Evolutionary conservation across 2,797 vertebrate species (phyloP), one percentile per base, ranked within the genome.

Genomic region (Botia almorhae): DNA sequence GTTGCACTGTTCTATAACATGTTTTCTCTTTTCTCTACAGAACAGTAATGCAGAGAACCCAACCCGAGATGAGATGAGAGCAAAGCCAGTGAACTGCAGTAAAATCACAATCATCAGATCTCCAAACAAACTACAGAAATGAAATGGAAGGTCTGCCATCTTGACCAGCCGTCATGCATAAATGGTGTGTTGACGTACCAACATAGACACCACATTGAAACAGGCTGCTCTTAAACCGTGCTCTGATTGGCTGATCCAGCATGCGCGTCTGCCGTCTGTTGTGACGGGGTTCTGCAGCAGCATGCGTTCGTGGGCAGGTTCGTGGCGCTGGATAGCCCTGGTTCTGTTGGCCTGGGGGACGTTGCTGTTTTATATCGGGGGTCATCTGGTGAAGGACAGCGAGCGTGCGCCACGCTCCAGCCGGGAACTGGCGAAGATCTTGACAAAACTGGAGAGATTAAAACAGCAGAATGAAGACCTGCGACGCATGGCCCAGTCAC

Each of bases 271-370:
- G 29, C 19, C 21, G 26, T 67, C 29, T 6, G 70, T 78, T 65
- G 61, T 82, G 81, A 82, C 81, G 13, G 53, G 36, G 26, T 60
- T 50, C 63, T 56, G 81, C 63, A 87, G 93, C 92, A 97, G 94
- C 92, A 99, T 98, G 97, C 96, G 97, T 92, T 95, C 97, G 94
- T 99, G 98, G 98, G 95, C 96, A 84, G 96, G 96, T 87, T 98
- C 98, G 87, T 99, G 98, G 98, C 96, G 97, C 91, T 99, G 98
- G 98, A 98, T 99, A 93, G 97, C 97, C 95, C 96, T 99, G 89
- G 97, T 99, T 93, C 95, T 99, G 90, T 93, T 99, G 91, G 98
- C 98, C 81, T 99, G 98, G 98, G 98, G 97, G 81, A 98, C 97
- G 48, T 94, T 99, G 83, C 94, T 99, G 0, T 98, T 99, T 93